phyloP scores from a whole-genome alignment of 2,888 invertebrate genomes.

The Melitaea athalia region DNA sequence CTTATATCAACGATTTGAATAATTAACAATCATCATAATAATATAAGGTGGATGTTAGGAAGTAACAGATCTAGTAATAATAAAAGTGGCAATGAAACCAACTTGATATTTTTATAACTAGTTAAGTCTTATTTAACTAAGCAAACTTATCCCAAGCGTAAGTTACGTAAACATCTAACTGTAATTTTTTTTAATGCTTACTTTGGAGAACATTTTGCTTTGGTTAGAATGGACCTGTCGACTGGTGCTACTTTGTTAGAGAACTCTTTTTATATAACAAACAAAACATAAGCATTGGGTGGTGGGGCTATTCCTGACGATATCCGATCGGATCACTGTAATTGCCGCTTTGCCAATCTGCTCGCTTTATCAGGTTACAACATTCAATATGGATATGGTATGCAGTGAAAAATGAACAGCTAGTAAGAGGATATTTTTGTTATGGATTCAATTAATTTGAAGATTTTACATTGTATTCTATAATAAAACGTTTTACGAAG shows the following conservation, averaged over 20 bases:
- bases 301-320: slow-evolving; percentile 76
- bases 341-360: slow-evolving; percentile 77
- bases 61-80: neutral
- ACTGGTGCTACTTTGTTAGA: slow-evolving; percentile 71
- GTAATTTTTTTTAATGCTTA: slow-evolving; percentile 52
- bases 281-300: slow-evolving; percentile 68
- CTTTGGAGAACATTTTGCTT: slow-evolving; percentile 80
- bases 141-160: slow-evolving; percentile 20
- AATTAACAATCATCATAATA: neutral
- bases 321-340: slow-evolving; percentile 78
- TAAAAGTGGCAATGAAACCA: neutral
- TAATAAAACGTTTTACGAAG: no score
- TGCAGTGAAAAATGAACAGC: slow-evolving; percentile 59
- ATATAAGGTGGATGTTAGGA: neutral
- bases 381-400: slow-evolving; percentile 64
- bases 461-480: neutral
- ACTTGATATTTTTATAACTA: neutral
- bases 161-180: slow-evolving; percentile 20
- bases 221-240: slow-evolving; percentile 69
- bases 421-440: slow-evolving; percentile 43
- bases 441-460: slow-evolving; percentile 19
- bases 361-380: slow-evolving; percentile 74
- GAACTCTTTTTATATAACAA: slow-evolving; percentile 80
- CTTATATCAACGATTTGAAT: neutral
- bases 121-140: slow-evolving; percentile 11